phyloP scores from a whole-genome alignment of 2,797 vertebrate species.

The Pseudopleuronectes americanus region DNA sequence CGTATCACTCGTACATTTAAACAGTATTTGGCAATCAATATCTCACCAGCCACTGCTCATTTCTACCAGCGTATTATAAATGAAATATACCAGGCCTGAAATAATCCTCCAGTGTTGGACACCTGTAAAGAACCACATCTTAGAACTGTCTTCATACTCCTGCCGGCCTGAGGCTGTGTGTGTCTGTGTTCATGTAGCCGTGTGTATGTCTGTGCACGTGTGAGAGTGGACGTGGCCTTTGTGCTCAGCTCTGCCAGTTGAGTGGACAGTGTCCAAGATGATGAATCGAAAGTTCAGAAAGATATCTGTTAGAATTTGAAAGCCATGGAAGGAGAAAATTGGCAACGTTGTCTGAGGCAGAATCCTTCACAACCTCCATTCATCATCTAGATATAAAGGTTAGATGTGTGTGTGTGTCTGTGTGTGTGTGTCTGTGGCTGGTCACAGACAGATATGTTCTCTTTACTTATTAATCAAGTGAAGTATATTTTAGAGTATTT shows the following conservation, averaged over 20 bases:
- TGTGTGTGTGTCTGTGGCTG: constrained; percentile 6
- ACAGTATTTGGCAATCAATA: background rate
- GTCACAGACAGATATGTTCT: constrained; percentile 36
- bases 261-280: constrained; percentile 72
- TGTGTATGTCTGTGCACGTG: constrained; percentile 7
- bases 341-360: constrained; percentile 76
- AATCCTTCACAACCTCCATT: constrained; percentile 70
- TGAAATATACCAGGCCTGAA: constrained; percentile 12
- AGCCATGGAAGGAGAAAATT: constrained; percentile 81
- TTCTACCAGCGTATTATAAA: constrained; percentile 3
- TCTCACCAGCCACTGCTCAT: constrained; percentile 7
- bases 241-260: constrained; percentile 61
- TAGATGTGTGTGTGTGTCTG: constrained; percentile 47
- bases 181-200: background rate
- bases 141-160: background rate
- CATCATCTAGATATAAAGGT: constrained; percentile 80
- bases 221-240: constrained; percentile 66
- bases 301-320: constrained; percentile 77
- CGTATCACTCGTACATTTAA: background rate
- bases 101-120: constrained; percentile 8
- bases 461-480: constrained; percentile 45
- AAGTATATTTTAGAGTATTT: constrained; percentile 45
- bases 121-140: constrained; percentile 11
- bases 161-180: background rate
- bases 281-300: constrained; percentile 82